Conservation (phyloP, 2,888 invertebrate genomes). For the Tillus elongatus region DNA sequence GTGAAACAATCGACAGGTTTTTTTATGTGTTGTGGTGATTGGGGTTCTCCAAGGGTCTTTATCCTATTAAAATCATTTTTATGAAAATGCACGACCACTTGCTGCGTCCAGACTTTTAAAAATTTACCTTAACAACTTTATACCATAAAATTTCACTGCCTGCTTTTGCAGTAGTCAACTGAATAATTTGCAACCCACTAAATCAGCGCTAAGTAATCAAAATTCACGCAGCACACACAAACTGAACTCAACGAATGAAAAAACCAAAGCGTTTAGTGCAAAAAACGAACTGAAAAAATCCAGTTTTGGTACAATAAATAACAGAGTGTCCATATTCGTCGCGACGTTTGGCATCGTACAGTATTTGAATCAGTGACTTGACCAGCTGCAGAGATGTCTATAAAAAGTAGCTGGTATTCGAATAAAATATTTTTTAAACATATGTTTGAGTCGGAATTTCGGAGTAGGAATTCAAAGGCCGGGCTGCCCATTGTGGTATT, state of each 20-base stretch:
- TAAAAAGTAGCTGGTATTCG: slow-evolving; percentile 37
- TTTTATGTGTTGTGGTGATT: too few relatives aligned
- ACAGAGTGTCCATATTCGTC: slow-evolving; percentile 28
- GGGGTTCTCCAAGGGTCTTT: too few relatives aligned
- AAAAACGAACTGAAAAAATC: slow-evolving; percentile 17
- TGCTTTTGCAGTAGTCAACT: too few relatives aligned
- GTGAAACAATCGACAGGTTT: too few relatives aligned
- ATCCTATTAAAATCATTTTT: too few relatives aligned
- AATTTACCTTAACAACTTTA: too few relatives aligned
- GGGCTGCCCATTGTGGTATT: slow-evolving; percentile 40
- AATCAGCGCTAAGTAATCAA: too few relatives aligned
- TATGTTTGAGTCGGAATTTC: slow-evolving; percentile 42
- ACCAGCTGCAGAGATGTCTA: slow-evolving; percentile 32
- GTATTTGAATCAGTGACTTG: slow-evolving; percentile 30
- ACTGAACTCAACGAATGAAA: neutral
- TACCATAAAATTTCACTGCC: too few relatives aligned
- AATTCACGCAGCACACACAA: too few relatives aligned
- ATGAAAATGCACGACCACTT: too few relatives aligned
- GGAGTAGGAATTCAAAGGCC: slow-evolving; percentile 38
- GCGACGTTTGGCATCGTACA: slow-evolving; percentile 24
- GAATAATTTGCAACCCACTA: too few relatives aligned
- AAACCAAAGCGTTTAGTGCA: slow-evolving; percentile 3
- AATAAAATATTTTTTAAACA: slow-evolving; percentile 44
- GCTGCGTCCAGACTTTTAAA: too few relatives aligned
- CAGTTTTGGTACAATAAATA: slow-evolving; percentile 24